A percentile compares a stretch with the other conserved stretches of the same genome.
Evolutionary conservation across 2,888 invertebrate genomes (phyloP).

Genomic region (Cacoxenus indagator): DNA sequence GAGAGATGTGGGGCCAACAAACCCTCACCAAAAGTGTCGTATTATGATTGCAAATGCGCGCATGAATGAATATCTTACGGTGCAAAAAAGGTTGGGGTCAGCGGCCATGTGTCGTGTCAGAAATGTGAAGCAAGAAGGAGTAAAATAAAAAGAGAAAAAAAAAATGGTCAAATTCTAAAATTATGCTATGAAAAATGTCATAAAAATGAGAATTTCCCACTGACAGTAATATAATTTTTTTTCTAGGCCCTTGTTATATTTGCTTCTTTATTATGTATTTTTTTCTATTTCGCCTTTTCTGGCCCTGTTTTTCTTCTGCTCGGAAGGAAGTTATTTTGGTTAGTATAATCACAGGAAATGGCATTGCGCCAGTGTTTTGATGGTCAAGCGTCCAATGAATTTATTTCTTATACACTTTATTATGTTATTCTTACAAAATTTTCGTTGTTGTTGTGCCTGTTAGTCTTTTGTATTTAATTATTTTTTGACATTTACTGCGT

Average conservation of each 20-base stretch:
- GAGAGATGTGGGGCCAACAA: not conserved
- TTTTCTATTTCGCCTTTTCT: not conserved
- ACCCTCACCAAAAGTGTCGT: not conserved
- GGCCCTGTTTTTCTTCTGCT: not conserved
- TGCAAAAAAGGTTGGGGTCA: not conserved
- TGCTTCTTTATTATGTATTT: not conserved
- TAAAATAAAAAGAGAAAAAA: not conserved
- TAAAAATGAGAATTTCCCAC: slow-evolving; percentile 28
- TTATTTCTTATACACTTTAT: no score
- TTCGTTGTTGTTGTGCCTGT: no score
- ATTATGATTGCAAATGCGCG: slow-evolving; percentile 17
- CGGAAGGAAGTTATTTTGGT: slow-evolving; percentile 29
- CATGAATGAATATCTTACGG: not conserved
- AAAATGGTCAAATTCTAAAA: slow-evolving; percentile 19
- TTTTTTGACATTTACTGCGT: no score
- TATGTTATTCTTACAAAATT: no score
- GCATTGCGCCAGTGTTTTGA: not conserved
- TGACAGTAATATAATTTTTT: slow-evolving; percentile 3
- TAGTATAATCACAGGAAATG: slow-evolving; percentile 25
- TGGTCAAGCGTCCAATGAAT: no score
- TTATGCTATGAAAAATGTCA: slow-evolving; percentile 27
- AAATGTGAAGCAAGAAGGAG: no score
- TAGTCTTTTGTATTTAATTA: no score
- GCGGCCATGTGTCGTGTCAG: no score
- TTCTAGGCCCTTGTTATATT: not conserved